phyloP scores from a whole-genome alignment of 2,113 vertebrate species.

The Euleptes europaea region DNA sequence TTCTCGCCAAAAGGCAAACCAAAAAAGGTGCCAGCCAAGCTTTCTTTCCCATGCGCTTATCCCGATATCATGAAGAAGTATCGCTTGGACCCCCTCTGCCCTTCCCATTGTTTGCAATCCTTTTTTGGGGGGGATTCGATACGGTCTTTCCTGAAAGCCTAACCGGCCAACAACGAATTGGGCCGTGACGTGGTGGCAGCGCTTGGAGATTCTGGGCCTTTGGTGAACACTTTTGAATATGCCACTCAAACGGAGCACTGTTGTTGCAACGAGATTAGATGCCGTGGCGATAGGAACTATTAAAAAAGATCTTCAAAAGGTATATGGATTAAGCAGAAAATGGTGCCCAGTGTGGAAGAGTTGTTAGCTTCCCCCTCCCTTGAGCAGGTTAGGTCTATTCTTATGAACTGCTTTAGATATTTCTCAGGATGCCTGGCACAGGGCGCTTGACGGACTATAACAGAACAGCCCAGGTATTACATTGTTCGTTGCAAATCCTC shows the following conservation, averaged over 20 bases:
- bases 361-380: neutral
- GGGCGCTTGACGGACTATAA: neutral
- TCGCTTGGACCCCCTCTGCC: neutral
- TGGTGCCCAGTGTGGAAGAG: neutral
- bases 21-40: neutral
- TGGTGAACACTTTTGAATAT: neutral
- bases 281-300: neutral
- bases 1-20: too few relatives aligned
- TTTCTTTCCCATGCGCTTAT: constrained; percentile 27
- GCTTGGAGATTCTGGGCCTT: neutral
- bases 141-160: constrained; percentile 17
- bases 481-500: neutral
- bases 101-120: constrained; percentile 32
- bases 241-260: neutral
- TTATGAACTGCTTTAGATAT: neutral
- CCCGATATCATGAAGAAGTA: constrained; percentile 28
- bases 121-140: neutral
- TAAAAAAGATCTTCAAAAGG: constrained; percentile 3
- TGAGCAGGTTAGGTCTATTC: neutral
- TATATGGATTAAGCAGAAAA: neutral
- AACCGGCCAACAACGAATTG: constrained; percentile 12
- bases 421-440: neutral
- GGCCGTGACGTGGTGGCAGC: neutral
- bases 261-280: neutral
- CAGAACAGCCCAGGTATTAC: neutral